Evolutionary conservation across 2,888 invertebrate genomes (phyloP).

Genomic region (Fabriciana adippe): DNA sequence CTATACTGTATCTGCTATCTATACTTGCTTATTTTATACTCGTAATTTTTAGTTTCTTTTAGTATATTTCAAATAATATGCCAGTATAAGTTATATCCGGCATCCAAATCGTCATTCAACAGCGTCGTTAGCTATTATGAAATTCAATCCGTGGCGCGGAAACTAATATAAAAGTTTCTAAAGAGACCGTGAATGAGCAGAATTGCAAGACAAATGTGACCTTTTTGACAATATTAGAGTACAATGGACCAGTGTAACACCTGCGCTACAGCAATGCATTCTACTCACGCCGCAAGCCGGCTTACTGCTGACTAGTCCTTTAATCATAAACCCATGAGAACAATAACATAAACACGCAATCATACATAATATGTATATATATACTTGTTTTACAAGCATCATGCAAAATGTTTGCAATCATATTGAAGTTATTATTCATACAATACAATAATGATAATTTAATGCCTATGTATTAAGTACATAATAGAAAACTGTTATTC

Average conservation of each 20-base stretch:
- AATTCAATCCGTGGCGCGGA: background rate
- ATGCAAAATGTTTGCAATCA: too few species aligned
- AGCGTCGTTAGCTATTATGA: background rate
- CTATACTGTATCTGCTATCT: too few species aligned
- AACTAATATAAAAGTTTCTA: background rate
- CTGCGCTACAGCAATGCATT: slow-evolving; percentile 28
- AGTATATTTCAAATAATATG: too few species aligned
- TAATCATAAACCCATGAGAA: slow-evolving; percentile 3
- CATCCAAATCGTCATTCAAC: too few species aligned
- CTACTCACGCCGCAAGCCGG: slow-evolving; percentile 34
- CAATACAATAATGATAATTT: too few species aligned
- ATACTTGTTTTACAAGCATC: too few species aligned
- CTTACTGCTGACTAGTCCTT: background rate
- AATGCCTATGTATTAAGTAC: too few species aligned
- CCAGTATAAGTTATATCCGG: too few species aligned
- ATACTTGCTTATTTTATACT: too few species aligned
- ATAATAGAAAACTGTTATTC: too few species aligned
- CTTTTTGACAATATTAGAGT: slow-evolving; percentile 24
- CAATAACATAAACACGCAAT: background rate
- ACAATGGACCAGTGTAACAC: slow-evolving; percentile 34
- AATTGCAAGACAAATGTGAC: slow-evolving; percentile 16
- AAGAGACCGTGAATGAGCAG: background rate
- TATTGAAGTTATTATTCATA: too few species aligned
- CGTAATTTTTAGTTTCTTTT: too few species aligned
- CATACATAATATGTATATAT: background rate